Percentiles rank a stretch among this genome's conserved stretches.
Conservation (phyloP, 2,888 invertebrate species). For the Cancer borealis region DNA sequence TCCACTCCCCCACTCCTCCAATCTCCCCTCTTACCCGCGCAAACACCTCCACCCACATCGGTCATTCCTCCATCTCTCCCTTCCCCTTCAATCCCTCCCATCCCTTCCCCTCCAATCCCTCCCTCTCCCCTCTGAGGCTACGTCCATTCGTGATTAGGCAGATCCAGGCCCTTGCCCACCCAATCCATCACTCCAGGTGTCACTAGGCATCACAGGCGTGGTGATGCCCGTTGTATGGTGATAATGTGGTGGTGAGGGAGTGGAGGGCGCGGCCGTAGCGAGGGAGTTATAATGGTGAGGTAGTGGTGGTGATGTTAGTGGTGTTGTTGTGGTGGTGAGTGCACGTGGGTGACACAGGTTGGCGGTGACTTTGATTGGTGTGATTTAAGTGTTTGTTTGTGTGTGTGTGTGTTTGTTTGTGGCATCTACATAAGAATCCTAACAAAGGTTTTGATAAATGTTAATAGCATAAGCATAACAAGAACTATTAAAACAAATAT, state of each 20-base stretch:
- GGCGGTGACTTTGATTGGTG: no score
- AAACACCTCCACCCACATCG: neutral
- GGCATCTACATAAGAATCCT: neutral
- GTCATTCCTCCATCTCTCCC: neutral
- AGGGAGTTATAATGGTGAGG: neutral
- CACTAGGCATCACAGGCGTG: conserved; percentile 68
- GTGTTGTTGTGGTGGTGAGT: neutral
- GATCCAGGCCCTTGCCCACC: conserved; percentile 50
- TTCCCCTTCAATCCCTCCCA: neutral
- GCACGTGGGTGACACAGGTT: neutral
- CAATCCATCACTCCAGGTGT: conserved; percentile 67
- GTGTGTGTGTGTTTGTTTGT: neutral
- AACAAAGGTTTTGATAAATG: neutral
- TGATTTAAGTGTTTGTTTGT: neutral
- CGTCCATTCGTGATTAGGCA: conserved; percentile 62
- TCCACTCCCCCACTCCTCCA: neutral
- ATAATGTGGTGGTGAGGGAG: conserved; percentile 59
- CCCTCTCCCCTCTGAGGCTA: neutral
- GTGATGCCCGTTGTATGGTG: conserved; percentile 65
- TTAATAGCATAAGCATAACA: neutral
- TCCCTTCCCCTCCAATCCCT: neutral
- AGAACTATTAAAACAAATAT: neutral
- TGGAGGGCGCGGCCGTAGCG: conserved; percentile 16
- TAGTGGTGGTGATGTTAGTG: neutral
- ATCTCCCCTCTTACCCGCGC: neutral